A percentile compares a stretch with the other conserved stretches of the same genome.
These are phyloP conservation scores for Neoitamus cyanurus DNA, from an alignment of 2,888 invertebrate genomes.

Conservation along the genomic window DNA sequence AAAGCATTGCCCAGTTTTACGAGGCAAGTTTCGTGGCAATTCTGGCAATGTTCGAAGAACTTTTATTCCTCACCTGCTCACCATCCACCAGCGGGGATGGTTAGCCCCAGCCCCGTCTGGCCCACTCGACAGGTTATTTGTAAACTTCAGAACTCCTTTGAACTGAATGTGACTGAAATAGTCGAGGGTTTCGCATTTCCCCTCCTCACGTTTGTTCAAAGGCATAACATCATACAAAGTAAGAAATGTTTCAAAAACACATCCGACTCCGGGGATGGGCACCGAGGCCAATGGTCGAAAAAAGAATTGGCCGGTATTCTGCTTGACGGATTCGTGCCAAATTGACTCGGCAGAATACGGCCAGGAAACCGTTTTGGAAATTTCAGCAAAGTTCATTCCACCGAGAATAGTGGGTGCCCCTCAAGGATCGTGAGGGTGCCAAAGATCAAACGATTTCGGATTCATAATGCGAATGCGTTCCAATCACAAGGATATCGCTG, in stretches of 20 bases:
- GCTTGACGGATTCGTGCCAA: not conserved
- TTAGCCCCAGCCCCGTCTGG: not conserved
- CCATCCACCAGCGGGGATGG: not conserved
- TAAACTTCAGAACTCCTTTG: not conserved
- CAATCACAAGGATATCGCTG: not conserved
- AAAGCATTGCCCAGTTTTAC: not conserved
- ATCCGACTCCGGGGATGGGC: not conserved
- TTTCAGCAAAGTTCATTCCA: not conserved
- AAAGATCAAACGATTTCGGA: not conserved
- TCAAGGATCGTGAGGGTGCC: not conserved
- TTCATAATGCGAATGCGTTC: not conserved
- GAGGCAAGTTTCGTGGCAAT: not conserved
- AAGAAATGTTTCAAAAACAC: not conserved
- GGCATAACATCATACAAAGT: not conserved
- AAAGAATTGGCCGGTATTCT: not conserved
- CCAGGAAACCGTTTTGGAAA: not conserved
- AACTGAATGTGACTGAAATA: not conserved
- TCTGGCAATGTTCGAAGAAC: not conserved
- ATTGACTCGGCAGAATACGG: not conserved
- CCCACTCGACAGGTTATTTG: not conserved
- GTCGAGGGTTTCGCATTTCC: not conserved
- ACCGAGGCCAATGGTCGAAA: not conserved
- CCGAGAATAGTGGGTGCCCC: not conserved
- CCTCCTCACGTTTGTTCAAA: not conserved
- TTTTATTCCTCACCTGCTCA: not conserved